A percentile compares a stretch with the other conserved stretches of the same genome.
phyloP scores from a whole-genome alignment of 2,888 invertebrate genomes.

The Heliconius erato region DNA sequence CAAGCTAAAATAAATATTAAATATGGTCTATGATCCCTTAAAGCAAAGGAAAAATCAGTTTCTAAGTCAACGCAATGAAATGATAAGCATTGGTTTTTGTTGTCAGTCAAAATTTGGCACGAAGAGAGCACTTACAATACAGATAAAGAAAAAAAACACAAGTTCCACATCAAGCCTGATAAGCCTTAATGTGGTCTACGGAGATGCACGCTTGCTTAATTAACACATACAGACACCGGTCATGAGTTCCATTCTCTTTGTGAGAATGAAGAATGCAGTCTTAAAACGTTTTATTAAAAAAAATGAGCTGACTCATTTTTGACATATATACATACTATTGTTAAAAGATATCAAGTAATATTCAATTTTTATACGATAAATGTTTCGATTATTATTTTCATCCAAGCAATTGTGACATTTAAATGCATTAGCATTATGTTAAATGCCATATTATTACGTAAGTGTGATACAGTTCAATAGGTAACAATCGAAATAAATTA shows the following conservation, averaged over 20 bases:
- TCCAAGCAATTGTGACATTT: not conserved
- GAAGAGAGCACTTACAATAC: no score
- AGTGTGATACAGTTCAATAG: constrained; percentile 8
- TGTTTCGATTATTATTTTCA: not conserved
- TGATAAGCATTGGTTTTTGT: no score
- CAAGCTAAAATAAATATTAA: no score
- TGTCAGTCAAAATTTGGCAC: no score
- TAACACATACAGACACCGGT: not conserved
- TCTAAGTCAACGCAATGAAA: no score
- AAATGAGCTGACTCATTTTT: not conserved
- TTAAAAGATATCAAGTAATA: not conserved
- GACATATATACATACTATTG: not conserved
- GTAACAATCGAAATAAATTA: constrained; percentile 21
- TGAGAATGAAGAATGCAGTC: not conserved
- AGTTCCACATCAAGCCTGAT: no score
- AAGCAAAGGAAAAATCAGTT: no score
- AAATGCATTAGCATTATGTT: constrained; percentile 2
- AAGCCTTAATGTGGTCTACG: no score
- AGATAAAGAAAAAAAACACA: no score
- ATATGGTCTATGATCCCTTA: no score
- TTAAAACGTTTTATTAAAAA: not conserved
- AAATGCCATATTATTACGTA: constrained; percentile 15
- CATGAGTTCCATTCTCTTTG: not conserved
- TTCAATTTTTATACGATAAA: not conserved
- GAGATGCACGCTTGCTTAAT: no score